Evolutionary conservation across 2,888 invertebrate genomes (phyloP).

Genomic region (Epinotia ramella): DNA sequence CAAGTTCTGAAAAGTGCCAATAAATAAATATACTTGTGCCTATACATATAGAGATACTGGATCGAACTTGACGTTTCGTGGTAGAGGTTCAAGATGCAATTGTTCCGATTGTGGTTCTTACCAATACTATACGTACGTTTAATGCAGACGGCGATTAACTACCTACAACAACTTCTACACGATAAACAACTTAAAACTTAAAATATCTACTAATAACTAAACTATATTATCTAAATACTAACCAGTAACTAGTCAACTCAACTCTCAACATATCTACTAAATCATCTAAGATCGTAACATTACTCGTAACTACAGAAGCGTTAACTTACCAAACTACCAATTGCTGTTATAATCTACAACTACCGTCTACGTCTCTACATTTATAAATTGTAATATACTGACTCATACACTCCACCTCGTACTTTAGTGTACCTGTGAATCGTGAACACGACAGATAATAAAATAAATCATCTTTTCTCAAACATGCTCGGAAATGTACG

Average conservation of each 20-base stretch:
- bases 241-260: background rate
- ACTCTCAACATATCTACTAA: background rate
- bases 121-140: background rate
- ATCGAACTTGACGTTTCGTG: too few species aligned
- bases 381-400: slow-evolving; percentile 66
- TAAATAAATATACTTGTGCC: background rate
- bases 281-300: background rate
- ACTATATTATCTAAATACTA: background rate
- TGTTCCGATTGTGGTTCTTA: background rate
- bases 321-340: slow-evolving; percentile 26
- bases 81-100: too few species aligned
- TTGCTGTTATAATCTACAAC: slow-evolving; percentile 47
- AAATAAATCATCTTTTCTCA: too few species aligned
- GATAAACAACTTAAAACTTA: background rate
- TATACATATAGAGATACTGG: too few species aligned
- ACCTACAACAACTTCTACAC: background rate
- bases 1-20: background rate
- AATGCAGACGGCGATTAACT: background rate
- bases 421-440: slow-evolving; percentile 72
- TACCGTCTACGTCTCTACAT: slow-evolving; percentile 50
- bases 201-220: background rate
- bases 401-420: slow-evolving; percentile 69
- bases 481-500: too few species aligned
- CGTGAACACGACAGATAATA: slow-evolving; percentile 24
- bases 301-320: slow-evolving; percentile 29